Percentiles rank a stretch among this genome's conserved stretches.
Conservation (phyloP, 2,113 vertebrate species). For the Rhagologus leucostigma region DNA sequence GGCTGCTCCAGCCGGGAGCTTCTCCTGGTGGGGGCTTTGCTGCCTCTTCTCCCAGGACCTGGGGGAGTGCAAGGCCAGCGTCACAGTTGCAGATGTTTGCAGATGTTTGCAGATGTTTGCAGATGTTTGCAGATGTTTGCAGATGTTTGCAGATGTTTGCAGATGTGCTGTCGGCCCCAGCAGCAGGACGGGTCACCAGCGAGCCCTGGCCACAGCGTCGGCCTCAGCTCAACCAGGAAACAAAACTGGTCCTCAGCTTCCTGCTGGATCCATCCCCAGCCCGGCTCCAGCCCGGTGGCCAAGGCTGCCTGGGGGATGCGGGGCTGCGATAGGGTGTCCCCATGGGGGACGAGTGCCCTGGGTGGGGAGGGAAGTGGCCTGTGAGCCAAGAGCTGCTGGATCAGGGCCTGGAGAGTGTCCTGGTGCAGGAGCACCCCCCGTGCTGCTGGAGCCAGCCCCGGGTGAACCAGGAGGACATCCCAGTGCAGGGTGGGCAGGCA, state of each 20-base stretch:
- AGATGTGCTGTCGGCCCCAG: not conserved
- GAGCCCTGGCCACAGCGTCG: accelerated
- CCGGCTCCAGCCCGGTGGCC: accelerated
- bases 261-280: not conserved
- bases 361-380: accelerated
- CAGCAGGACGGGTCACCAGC: accelerated
- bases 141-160: constrained; percentile 51
- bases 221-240: not conserved
- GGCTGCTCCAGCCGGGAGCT: accelerated
- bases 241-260: not conserved
- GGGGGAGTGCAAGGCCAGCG: not conserved
- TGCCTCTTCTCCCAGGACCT: not conserved
- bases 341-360: accelerated
- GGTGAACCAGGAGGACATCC: not conserved
- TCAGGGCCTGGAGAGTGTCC: not conserved
- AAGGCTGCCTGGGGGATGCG: not conserved
- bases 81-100: not conserved
- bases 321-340: not conserved
- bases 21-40: not conserved
- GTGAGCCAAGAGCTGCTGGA: not conserved
- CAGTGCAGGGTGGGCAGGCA: not conserved
- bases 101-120: constrained; percentile 51
- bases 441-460: not conserved
- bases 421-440: not conserved
- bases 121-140: constrained; percentile 47